Base-by-base conservation (phyloP, 2,797 vertebrate genomes). In the Cyclopterus lumpus region DNA sequence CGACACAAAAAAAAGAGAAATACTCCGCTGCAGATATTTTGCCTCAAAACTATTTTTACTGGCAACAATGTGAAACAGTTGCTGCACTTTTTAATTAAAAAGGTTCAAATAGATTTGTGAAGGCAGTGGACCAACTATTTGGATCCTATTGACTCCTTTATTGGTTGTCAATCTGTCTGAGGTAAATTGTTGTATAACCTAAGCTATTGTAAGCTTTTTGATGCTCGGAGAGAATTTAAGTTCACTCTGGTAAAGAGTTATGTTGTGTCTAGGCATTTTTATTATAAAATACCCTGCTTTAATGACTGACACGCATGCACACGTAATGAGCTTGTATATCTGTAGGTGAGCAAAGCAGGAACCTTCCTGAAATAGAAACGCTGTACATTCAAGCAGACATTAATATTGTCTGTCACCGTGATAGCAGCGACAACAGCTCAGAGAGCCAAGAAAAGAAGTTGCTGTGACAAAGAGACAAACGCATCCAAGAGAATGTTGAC, bases 401-500 rank as follows among this genome's bases (percentile, higher is more conserved):
- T 86, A 71, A 62, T 74, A 70, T 74, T 62, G 48, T 22, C 59
- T 75, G 63, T 73, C 75, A 63, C 58, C 14, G 0, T 9, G 26
- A 57, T 32, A 26, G 48, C 48, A 30, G 28, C 42, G 75, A 74
- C 67, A 79, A 44, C 14, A 53, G 57, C 58, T 89, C 62, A 72
- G 20, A 71, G 38, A 81, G 30, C 0, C 34, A 49, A 67, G 62
- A 75, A 58, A 73, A 40, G 59, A 38, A 63, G 22, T n/a, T 16
- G 3, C 32, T 51, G 49, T 70, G 74, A 82, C 71, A 77, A 73
- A 60, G 32, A 83, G 73, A 72, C 79, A 82, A 54, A 60, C 18
- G 34, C 36, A 73, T 67, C 72, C 15, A 18, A 71, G 60, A 66
- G 73, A 77, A 55, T 1, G 40, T 83, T 54, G 66, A 63, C 16